Conservation (phyloP, 2,113 vertebrate genomes). For the Carettochelys insculpta region DNA sequence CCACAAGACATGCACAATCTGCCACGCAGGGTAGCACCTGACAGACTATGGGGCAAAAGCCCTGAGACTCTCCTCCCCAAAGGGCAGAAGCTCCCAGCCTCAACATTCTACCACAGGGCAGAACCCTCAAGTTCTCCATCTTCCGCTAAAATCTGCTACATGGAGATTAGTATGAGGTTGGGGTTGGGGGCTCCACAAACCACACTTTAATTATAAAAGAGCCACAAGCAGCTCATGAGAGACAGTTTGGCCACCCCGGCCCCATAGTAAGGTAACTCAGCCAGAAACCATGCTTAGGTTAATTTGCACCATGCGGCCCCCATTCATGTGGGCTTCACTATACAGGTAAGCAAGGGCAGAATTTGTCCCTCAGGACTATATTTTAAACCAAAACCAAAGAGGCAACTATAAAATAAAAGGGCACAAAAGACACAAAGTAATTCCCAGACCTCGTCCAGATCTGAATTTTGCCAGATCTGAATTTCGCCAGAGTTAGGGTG, state of each 20-base stretch:
- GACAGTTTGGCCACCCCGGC: background rate
- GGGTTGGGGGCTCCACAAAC: too few relatives aligned
- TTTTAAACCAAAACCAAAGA: background rate
- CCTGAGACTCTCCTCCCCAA: too few relatives aligned
- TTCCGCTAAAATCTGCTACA: too few relatives aligned
- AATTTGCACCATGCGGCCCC: conserved; percentile 6
- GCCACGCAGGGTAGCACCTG: too few relatives aligned
- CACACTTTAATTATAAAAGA: too few relatives aligned
- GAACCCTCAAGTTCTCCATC: too few relatives aligned
- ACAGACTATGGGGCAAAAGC: too few relatives aligned
- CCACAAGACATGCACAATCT: too few relatives aligned
- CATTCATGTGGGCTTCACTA: background rate
- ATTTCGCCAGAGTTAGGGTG: background rate
- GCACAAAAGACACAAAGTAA: background rate
- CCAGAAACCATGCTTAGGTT: conserved; percentile 16
- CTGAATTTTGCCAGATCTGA: background rate
- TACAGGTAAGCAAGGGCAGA: background rate
- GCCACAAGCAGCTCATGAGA: too few relatives aligned
- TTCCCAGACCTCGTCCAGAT: background rate
- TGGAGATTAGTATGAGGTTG: too few relatives aligned
- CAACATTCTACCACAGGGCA: too few relatives aligned
- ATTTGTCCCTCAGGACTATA: background rate
- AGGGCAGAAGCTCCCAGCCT: too few relatives aligned
- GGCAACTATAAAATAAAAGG: background rate
- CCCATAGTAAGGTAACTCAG: conserved; percentile 6